Evolutionary conservation across 2,888 invertebrate species (phyloP), one percentile per base, ranked within the genome.

Genomic region (Orchesella flavescens): DNA sequence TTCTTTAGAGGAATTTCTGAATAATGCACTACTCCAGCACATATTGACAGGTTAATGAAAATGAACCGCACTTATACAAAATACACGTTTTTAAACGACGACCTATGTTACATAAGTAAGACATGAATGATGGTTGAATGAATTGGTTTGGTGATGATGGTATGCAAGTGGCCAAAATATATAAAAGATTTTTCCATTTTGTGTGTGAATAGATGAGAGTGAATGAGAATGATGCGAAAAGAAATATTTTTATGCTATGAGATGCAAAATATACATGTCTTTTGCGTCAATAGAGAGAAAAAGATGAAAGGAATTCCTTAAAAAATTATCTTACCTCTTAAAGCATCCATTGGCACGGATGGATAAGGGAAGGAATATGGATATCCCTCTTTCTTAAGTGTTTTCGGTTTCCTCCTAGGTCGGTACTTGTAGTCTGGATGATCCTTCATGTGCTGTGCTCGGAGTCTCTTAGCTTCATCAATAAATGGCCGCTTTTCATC

Each of bases 341-440:
- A 91, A 34, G 96, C 96, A 89, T 96, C 96, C 93, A 96, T 95
- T 49, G 96, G 95, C 87, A 96, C 96, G 87, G 96, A 96, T 17
- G 96, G 96, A 90, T 97, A 97, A 24, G 96, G 96, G 91, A 97
- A 95, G 86, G 96, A 95, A 92, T 96, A 97, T 0, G 96, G 96
- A 90, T 96, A 96, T 17, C 96, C 96, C 90, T 96, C 96, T 90
- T 96, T 96, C 90, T 90, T 89, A 23, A 90, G 84, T 9, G 89
- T 89, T 85, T 90, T 90, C 61, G 90, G 90, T 88, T 90, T 90
- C 86, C 90, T 87, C 84, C 90, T 87, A 84, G 91, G 91, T 19
- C 90, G 87, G 89, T 91, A 91, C 88, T 91, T 91, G 89, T 91
- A 91, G 85, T 91, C 90, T n/a, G 91, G 91, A 87, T 91, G 90